Base-by-base conservation (phyloP, 2,113 vertebrate species). In the Scalopus aquaticus region DNA sequence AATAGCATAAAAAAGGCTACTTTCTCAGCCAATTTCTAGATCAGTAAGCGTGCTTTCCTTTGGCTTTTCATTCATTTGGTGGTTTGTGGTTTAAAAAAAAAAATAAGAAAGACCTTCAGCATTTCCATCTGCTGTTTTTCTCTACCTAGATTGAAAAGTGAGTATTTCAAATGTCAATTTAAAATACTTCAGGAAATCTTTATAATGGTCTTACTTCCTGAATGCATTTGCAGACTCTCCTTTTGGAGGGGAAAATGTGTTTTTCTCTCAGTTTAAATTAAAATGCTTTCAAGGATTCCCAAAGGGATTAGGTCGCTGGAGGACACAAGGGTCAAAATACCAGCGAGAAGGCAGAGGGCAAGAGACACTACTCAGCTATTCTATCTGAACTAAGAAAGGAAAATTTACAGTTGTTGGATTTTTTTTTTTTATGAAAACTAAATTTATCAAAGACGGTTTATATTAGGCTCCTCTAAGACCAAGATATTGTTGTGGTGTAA, bases 91-190 rank as follows among this genome's bases (percentile, higher is more conserved):
- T 73, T 24, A 58, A 82, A 92, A 86, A 30, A 28, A 37, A 56
- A 54, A 37, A 51, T n/a, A 91, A 72, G 79, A 77, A 90, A 89
- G 86, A 91, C 88, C 84, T 96, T 95, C 54, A 88, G 91, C 84
- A 80, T 95, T 76, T 67, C 90, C 94, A 97, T 94, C 94, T 96
- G 96, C 49, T 96, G 64, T 78, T 96, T 96, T 97, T 93, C 42
- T 69, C 46, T 78, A n/a, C 72, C 94, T 93, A 69, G 78, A 37
- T 60, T 91, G 79, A 94, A 97, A 93, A 96, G 85, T 22, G 58
- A 95, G 12, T 87, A 86, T 94, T 90, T 97, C 93, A 94, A 93
- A 92, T 85, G 87, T 70, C 90, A 83, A 87, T 77, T 93, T 65
- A 85, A 77, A 96, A 89, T 90, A 81, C 20, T 69, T 84, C 17